Evolutionary conservation across 30 jellyfish, hydroid and myxozoan genomes (phyloP), one percentile per base, ranked within the genome.

Genomic region (Phacellophora camtschatica): DNA sequence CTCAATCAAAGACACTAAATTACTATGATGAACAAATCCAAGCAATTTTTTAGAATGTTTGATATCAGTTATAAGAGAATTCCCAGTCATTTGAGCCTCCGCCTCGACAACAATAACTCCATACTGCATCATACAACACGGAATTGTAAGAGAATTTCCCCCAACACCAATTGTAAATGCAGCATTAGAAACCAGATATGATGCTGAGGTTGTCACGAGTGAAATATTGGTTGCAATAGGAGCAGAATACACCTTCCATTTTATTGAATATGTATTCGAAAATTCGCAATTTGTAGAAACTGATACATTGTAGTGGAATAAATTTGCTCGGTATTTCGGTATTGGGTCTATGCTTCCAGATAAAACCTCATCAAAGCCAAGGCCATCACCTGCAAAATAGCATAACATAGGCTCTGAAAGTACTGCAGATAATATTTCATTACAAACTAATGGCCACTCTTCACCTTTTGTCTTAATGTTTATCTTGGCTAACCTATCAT

Each of bases 81-180:
- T 33, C 5, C 89, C 89, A 9, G 81, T 39, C 35, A 77, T 58
- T 16, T 36, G 23, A 23, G 63, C 64, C 23, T 58, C 79, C 19
- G 43, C 79, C 37, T 61, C 41, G 39, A 77, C 82, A 48, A 73
- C 41, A 23, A 77, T 33, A n/a, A 54, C 33, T 27, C 89, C 89
- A 48, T 77, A 77, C 36, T 46, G 69, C 48, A 77, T 19, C 1
- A 30, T 22, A 25, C 89, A 77, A 18, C 89, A 77, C 10, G 89
- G 89, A 6, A 77, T 43, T 11, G 73, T 15, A 19, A 77, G 89
- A 16, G 3, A 37, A 31, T 77, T 74, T 43, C 43, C 33, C 31
- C 42, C 30, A 30, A 32, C 61, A n/a, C 70, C 48, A 28, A 77
- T 34, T 3, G 82, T 22, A 46, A 77, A 61, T 6, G 45, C 15